Evolutionary conservation across 2,113 vertebrate species (phyloP).

Genomic region (Proterorhinus semilunaris): DNA sequence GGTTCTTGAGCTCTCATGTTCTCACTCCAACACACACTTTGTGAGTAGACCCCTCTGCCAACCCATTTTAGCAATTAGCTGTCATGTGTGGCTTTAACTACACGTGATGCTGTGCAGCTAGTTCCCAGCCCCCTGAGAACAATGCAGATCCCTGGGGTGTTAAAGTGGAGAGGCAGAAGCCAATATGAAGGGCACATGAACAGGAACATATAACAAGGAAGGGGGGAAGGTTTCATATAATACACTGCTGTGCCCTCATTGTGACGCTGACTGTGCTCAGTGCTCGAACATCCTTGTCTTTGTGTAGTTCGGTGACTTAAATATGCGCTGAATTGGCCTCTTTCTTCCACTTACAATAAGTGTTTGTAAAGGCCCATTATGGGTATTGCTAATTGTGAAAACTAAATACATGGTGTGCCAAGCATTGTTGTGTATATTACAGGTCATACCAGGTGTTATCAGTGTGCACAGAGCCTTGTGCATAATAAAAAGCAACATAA

Average conservation of each 20-base stretch:
- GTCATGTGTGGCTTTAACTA: constrained; percentile 52
- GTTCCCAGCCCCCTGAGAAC: constrained; percentile 46
- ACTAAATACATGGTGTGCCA: too few species aligned
- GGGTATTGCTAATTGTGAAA: too few species aligned
- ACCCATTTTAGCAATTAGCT: constrained; percentile 54
- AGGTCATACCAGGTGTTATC: too few species aligned
- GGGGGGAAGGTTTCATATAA: constrained; percentile 33
- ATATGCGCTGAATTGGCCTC: constrained; percentile 29
- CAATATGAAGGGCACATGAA: constrained; percentile 34
- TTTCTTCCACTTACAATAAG: constrained; percentile 7
- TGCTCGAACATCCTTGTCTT: constrained; percentile 14
- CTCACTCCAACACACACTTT: background rate
- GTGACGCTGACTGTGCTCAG: constrained; percentile 37
- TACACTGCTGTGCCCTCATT: constrained; percentile 39
- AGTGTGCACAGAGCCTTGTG: too few species aligned
- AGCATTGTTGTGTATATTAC: too few species aligned
- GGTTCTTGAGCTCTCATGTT: background rate
- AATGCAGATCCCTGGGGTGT: constrained; percentile 47
- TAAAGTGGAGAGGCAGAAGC: constrained; percentile 12
- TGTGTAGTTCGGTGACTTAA: constrained; percentile 20
- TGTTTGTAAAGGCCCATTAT: background rate
- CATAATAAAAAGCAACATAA: too few species aligned
- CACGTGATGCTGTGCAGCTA: constrained; percentile 42
- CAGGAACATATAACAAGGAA: constrained; percentile 33
- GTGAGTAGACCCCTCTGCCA: constrained; percentile 28